Evolutionary conservation across 2,113 vertebrate species (phyloP).

Genomic region (Cyanoliseus patagonus): DNA sequence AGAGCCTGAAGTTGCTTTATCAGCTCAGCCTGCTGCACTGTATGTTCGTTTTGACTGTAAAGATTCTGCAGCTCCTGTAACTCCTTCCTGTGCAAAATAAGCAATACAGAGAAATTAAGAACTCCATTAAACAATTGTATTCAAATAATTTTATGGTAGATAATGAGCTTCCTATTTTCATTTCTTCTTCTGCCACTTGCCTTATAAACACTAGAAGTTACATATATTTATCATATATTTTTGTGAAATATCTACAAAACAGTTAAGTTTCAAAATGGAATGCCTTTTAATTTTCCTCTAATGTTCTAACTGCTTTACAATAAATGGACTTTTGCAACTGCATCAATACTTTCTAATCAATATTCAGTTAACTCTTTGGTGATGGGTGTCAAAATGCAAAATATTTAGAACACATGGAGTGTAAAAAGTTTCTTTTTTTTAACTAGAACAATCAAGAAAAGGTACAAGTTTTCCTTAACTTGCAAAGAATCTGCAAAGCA

Average conservation of each 20-base stretch:
- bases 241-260: conserved; percentile 38
- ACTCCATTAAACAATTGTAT: not conserved
- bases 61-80: conserved; percentile 82
- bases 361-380: conserved; percentile 47
- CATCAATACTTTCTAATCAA: conserved; percentile 38
- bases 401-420: not conserved
- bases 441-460: not conserved
- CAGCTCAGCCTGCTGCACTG: conserved; percentile 84
- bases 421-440: not conserved
- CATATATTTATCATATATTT: conserved; percentile 47
- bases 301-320: conserved; percentile 45
- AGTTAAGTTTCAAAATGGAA: conserved; percentile 45
- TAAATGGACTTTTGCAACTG: conserved; percentile 17
- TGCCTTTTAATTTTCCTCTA: conserved; percentile 38
- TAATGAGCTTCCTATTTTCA: conserved; percentile 22
- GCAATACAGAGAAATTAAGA: conserved; percentile 44
- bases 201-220: conserved; percentile 53
- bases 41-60: conserved; percentile 84
- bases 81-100: conserved; percentile 79
- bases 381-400: not conserved
- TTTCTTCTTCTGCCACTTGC: conserved; percentile 39
- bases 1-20: conserved; percentile 89
- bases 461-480: not conserved
- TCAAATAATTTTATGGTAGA: conserved; percentile 37
- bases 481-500: not conserved